A percentile compares a stretch with the other conserved stretches of the same genome.
phyloP scores from a whole-genome alignment of 2,113 vertebrate species.

The Prionailurus bengalensis region DNA sequence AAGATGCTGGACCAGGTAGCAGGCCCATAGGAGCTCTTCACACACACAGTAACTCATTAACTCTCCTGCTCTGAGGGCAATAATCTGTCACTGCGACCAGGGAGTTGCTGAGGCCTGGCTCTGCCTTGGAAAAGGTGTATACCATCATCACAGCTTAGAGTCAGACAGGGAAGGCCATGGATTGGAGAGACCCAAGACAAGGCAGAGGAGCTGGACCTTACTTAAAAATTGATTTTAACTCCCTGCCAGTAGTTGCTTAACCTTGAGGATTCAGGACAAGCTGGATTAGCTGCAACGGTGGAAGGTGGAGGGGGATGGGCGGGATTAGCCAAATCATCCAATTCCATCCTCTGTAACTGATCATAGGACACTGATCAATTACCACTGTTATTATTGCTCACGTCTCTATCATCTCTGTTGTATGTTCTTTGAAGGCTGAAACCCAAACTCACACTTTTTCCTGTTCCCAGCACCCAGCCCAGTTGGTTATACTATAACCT shows the following conservation, averaged over 20 bases:
- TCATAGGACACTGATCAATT: background rate
- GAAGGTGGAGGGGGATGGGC: background rate
- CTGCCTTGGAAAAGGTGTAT: background rate
- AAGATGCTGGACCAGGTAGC: background rate
- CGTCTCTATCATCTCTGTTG: background rate
- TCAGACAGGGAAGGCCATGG: background rate
- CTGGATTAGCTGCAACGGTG: background rate
- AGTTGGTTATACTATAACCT: background rate
- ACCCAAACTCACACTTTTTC: background rate
- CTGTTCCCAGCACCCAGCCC: background rate
- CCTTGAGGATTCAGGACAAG: conserved; percentile 42
- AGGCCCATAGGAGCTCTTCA: background rate
- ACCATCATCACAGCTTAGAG: background rate
- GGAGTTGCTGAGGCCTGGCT: background rate
- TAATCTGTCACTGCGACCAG: background rate
- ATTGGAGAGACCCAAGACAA: background rate
- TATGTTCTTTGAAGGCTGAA: background rate
- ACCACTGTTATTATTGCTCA: background rate
- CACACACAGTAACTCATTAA: background rate
- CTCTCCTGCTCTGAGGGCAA: background rate
- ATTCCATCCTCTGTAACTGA: conserved; percentile 34
- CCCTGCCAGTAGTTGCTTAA: background rate
- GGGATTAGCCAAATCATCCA: background rate
- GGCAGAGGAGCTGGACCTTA: background rate
- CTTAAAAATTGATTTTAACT: conserved; percentile 50